Percentiles rank a stretch among this genome's conserved stretches.
phyloP scores from a whole-genome alignment of 2,113 vertebrate species.

The Apus apus region DNA sequence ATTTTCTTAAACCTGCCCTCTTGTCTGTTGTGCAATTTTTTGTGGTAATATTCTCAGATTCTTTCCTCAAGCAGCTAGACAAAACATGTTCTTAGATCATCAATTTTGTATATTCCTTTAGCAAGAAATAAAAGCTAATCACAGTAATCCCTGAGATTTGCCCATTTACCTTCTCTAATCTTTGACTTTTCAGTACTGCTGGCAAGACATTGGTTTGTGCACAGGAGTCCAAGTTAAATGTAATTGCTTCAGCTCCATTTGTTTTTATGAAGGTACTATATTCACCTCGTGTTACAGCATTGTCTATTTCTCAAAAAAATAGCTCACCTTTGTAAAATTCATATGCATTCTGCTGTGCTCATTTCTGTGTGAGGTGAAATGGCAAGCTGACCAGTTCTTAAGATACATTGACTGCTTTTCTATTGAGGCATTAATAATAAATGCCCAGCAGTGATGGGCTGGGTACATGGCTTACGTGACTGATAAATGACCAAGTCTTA shows the following conservation, averaged over 20 bases:
- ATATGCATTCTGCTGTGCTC: neutral
- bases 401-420: neutral
- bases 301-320: neutral
- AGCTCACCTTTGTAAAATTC: neutral
- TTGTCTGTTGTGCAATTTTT: neutral
- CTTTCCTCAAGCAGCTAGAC: neutral
- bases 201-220: neutral
- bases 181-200: neutral
- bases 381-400: neutral
- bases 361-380: neutral
- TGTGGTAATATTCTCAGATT: neutral
- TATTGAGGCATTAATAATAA: neutral
- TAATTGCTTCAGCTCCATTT: constrained; percentile 1
- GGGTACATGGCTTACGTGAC: neutral
- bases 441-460: neutral
- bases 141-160: neutral
- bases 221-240: neutral
- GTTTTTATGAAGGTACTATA: neutral
- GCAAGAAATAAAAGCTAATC: neutral
- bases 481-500: neutral
- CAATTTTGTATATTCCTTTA: neutral
- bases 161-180: neutral
- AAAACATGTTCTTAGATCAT: neutral
- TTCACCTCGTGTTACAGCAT: neutral
- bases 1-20: neutral